Base-by-base conservation (phyloP, 2,797 vertebrate species). In the Lepus townsendii region DNA sequence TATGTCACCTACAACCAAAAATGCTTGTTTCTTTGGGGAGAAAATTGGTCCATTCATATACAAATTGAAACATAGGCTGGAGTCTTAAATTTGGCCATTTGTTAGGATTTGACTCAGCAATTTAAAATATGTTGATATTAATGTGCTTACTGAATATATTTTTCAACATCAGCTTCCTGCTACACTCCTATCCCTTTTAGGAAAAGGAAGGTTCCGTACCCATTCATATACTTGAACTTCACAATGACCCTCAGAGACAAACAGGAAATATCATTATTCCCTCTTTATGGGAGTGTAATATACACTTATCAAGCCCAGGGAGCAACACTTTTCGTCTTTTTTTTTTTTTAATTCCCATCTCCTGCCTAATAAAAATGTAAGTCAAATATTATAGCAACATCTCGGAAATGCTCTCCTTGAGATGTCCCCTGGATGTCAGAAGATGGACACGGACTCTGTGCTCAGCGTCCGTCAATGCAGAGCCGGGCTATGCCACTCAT, bases 11-110 rank as follows among this genome's bases (percentile, higher is more conserved):
- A 88, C 88, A 88, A 94, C 88, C 54, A 83, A 96, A 65, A 96
- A 94, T n/a, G 66, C 71, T 71, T 92, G 90, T 90, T 94, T 97
- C 93, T 52, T 96, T 96, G 79, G 79, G 94, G 91, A 72, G 30
- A 91, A 94, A 88, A 86, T 50, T 19, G 69, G 72, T 90, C 96
- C 68, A 57, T 97, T 95, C 76, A 84, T 80, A 66, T 91, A 69
- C 71, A 77, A 94, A 95, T 93, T 93, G 73, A 96, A 93, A 92
- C 68, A 66, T 63, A 92, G 72, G 93, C 12, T 35, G 20, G 52
- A 80, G 77, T 62, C 76, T 72, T 93, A 66, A 94, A 84, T 27
- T 47, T 54, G 47, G 47, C 32, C 30, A n/a, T 77, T 27, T 66
- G 66, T 95, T 68, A 32, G 5, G 24, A 60, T 42, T 83, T 75